A percentile compares a stretch with the other conserved stretches of the same genome.
Evolutionary conservation across 2,113 vertebrate species (phyloP).

Genomic region (Anarhynchus alexandrinus): DNA sequence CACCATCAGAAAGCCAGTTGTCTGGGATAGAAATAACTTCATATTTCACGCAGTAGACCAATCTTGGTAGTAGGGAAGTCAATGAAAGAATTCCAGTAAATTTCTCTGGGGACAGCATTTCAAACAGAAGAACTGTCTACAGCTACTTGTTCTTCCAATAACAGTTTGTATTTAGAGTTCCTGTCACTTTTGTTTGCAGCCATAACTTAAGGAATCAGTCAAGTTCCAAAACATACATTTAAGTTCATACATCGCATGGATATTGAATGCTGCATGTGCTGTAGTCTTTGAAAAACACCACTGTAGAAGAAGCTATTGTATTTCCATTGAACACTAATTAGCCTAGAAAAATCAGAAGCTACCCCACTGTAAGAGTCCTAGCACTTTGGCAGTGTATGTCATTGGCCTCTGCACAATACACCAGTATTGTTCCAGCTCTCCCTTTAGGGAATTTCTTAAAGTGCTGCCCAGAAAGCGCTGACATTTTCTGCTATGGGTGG

Average conservation of each 20-base stretch:
- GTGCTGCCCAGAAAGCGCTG: not conserved
- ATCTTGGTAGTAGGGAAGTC: not conserved
- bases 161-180: not conserved
- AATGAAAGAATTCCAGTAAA: not conserved
- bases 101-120: not conserved
- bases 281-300: not conserved
- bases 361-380: not conserved
- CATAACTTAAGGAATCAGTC: not conserved
- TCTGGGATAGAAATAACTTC: not conserved
- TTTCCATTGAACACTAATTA: not conserved
- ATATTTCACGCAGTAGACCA: not conserved
- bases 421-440: not conserved
- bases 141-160: not conserved
- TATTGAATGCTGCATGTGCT: not conserved
- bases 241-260: rapidly evolving
- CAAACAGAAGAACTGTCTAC: not conserved
- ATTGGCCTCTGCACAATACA: not conserved
- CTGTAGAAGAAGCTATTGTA: not conserved
- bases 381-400: not conserved
- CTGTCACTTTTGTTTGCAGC: not conserved
- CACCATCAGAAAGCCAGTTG: not conserved
- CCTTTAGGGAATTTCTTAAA: not conserved
- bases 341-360: not conserved
- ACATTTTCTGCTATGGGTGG: not conserved
- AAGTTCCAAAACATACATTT: not conserved